Base-by-base conservation (phyloP, 2,888 invertebrate species). In the Apamea sordens region DNA sequence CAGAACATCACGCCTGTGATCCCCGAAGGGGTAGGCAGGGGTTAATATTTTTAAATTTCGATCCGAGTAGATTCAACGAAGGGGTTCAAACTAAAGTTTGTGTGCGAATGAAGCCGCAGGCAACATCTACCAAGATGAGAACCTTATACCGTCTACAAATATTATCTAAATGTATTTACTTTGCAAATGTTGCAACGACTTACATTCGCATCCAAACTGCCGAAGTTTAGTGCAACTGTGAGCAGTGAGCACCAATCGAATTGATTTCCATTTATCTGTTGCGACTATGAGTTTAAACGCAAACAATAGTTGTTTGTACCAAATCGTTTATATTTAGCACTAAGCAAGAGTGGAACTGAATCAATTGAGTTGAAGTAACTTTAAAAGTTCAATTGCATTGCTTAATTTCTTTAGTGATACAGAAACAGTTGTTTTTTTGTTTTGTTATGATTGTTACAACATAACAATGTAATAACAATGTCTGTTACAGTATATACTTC, bases 201-300 rank as follows among this genome's bases (percentile, higher is more conserved):
- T 78, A 70, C 72, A 69, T 80, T 85, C 56, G 74, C 53, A 73
- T 76, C 64, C 63, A 77, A 80, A 85, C 76, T 77, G 74, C 69
- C 47, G 36, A 86, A 87, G 79, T 86, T 85, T 79, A 74, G 59
- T 78, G 77, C 74, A 76, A 76, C 73, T 78, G 53, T 32, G n/a
- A 32, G 1, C 32, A n/a, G n/a, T 44, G 70, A 80, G 80, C 81
- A 82, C 76, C 80, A 79, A 86, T 84, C 74, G 73, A 76, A 87
- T 87, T 81, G 82, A 76, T 83, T 83, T 80, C 77, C 80, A 83
- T 89, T 86, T 82, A 83, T 80, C 76, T 79, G 73, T 73, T 79
- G 56, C 68, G 18, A 79, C 74, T 76, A 76, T 76, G 76, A 73
- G 67, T 83, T 76, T 78, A 64, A 77, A 86, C 15, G 69, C 72